Evolutionary conservation across 2,113 vertebrate genomes (phyloP), one percentile per base, ranked within the genome.

Genomic region (Cochlearius cochlearius): DNA sequence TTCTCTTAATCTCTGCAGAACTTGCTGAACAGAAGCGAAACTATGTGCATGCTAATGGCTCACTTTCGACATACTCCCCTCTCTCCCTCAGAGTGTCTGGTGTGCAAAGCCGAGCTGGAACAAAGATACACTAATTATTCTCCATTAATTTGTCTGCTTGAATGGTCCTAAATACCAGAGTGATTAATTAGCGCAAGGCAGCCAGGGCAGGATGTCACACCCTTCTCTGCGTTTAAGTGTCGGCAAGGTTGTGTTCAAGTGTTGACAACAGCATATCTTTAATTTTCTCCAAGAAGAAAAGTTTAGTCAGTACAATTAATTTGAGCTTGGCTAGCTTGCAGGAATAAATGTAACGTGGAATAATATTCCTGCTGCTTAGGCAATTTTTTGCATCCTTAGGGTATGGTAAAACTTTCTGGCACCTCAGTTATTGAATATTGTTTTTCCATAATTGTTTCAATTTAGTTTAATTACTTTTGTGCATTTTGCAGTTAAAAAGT

Each of bases 121-220:
- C 98, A 99, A 99, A 99, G 98, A 98, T 98, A 98, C 98, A 99
- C 98, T 99, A 99, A 99, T 99, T 99, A 99, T 99, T 98, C 98
- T 98, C 98, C 98, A 99, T 98, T 98, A 99, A 98, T 98, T 98
- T 99, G 99, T 99, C 98, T 99, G 98, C 99, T 99, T 99, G 98
- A 98, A 98, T 98, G 98, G 98, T 98, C 98, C 99, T 99, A 99
- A 99, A 99, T 98, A 99, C 98, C 98, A 98, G 98, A 98, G 98
- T 99, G 99, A 99, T 99, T 99, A 99, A 99, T 99, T 99, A 99
- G 98, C 97, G 23, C 97, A 88, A 98, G 98, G 98, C 98, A 98
- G 98, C 97, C 93, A 97, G 99, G 99, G 98, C 98, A 99, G 98
- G 98, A 99, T 99, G 98, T 99, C 98, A 99, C 99, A 99, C 98